Evolutionary conservation across 2,113 vertebrate species (phyloP).

Genomic region (Neodontobutis hainanensis): DNA sequence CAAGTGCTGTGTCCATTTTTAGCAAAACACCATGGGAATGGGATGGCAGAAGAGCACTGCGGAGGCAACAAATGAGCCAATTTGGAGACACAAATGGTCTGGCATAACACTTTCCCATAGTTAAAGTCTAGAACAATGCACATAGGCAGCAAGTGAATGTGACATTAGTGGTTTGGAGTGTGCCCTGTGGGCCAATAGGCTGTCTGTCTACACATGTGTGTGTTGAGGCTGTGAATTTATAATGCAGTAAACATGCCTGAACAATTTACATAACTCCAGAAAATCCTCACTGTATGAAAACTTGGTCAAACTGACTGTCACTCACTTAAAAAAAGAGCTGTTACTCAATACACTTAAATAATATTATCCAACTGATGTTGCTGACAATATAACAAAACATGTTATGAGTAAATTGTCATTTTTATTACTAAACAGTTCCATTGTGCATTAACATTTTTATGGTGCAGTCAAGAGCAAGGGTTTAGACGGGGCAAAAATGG

Average conservation of each 20-base stretch:
- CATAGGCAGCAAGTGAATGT: conserved; percentile 51
- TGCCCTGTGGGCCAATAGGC: conserved; percentile 50
- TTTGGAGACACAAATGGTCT: conserved; percentile 65
- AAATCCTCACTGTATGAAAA: conserved; percentile 35
- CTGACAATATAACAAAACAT: too few species aligned
- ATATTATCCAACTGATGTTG: too few species aligned
- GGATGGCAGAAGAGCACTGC: conserved; percentile 31
- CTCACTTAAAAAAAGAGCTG: too few species aligned
- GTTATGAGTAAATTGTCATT: too few species aligned
- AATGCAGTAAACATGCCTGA: conserved; percentile 33
- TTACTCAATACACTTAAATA: too few species aligned
- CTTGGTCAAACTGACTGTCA: neutral
- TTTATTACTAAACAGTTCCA: too few species aligned
- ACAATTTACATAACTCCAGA: conserved; percentile 44
- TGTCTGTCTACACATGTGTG: conserved; percentile 34
- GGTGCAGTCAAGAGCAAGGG: too few species aligned
- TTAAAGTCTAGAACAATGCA: conserved; percentile 62
- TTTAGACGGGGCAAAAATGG: too few species aligned
- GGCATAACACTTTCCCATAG: conserved; percentile 58
- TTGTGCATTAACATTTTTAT: too few species aligned
- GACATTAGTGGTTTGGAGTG: conserved; percentile 62
- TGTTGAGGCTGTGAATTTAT: conserved; percentile 33
- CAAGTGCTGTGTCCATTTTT: conserved; percentile 41
- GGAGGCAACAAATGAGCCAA: conserved; percentile 63
- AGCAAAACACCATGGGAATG: conserved; percentile 37